These are phyloP conservation scores for Philypnodon macrostomus DNA, from an alignment of 2,797 vertebrate genomes.

Conservation along the genomic window DNA sequence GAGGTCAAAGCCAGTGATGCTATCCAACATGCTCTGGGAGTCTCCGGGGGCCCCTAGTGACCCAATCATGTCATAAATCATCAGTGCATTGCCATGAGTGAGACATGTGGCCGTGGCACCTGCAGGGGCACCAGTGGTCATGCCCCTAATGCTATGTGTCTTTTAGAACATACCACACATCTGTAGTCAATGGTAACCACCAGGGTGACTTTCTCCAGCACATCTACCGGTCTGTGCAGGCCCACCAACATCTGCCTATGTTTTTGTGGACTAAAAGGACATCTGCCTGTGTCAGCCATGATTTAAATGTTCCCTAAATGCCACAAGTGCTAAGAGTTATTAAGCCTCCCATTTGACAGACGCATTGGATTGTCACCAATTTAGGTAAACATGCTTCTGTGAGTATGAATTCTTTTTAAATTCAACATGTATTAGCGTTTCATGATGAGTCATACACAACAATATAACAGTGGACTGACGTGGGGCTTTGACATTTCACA, in stretches of 20 bases:
- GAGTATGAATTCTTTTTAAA: too few relatives aligned
- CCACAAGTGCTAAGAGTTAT: constrained; percentile 21
- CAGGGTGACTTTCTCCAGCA: constrained; percentile 3
- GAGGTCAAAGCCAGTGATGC: constrained; percentile 59
- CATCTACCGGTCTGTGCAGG: constrained; percentile 19
- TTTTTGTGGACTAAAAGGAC: constrained; percentile 37
- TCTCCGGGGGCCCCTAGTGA: constrained; percentile 35
- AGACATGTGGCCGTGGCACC: constrained; percentile 44
- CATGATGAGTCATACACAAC: too few relatives aligned
- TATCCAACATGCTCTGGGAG: constrained; percentile 44
- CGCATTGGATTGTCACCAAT: constrained; percentile 28
- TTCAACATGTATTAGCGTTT: too few relatives aligned
- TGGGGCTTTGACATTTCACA: too few relatives aligned
- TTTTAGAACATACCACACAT: constrained; percentile 35
- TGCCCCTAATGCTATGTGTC: constrained; percentile 34
- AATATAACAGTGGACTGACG: too few relatives aligned
- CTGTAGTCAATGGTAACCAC: constrained; percentile 23
- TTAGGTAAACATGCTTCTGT: constrained; percentile 25
- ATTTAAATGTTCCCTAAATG: constrained; percentile 46
- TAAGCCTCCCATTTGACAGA: constrained; percentile 39
- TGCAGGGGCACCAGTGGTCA: constrained; percentile 61
- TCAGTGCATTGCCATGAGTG: constrained; percentile 47
- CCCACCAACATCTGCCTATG: constrained; percentile 45
- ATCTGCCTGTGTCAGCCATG: constrained; percentile 50
- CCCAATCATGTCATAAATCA: constrained; percentile 49